Percentiles rank a stretch among this genome's conserved stretches.
phyloP scores from a whole-genome alignment of 2,888 invertebrate genomes.

The Allacma fusca region DNA sequence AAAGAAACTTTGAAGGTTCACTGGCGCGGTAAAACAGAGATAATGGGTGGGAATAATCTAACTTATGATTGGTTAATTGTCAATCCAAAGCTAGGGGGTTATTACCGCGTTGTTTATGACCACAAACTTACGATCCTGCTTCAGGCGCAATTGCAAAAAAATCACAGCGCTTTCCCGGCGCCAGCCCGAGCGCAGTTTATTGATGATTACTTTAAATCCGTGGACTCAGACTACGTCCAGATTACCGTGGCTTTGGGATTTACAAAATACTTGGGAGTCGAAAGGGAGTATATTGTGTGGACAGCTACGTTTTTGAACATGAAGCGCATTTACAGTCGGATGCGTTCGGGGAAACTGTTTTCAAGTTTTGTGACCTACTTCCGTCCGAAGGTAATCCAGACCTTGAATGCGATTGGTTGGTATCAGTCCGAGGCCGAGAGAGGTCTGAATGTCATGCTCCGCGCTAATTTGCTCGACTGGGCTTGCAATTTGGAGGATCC shows the following conservation, averaged over 20 bases:
- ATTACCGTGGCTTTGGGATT: conserved; percentile 40
- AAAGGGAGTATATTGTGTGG: conserved; percentile 48
- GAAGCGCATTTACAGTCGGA: conserved; percentile 31
- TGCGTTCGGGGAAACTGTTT: neutral
- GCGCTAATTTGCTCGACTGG: conserved; percentile 50
- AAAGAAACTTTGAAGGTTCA: neutral
- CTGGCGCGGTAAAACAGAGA: neutral
- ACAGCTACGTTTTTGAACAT: conserved; percentile 41
- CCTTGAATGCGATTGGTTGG: conserved; percentile 46
- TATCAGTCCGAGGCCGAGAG: conserved; percentile 37
- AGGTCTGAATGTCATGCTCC: conserved; percentile 46
- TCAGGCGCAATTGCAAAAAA: conserved; percentile 37
- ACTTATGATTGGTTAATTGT: conserved; percentile 46
- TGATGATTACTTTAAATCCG: conserved; percentile 54
- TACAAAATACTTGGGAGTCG: conserved; percentile 39
- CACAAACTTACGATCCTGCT: conserved; percentile 39
- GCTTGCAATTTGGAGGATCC: conserved; percentile 45
- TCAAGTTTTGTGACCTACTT: conserved; percentile 38
- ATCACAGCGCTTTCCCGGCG: conserved; percentile 42
- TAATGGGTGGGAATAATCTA: neutral
- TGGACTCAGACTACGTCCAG: conserved; percentile 39
- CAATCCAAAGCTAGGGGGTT: conserved; percentile 48
- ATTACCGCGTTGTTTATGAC: conserved; percentile 55
- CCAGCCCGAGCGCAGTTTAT: conserved; percentile 47
- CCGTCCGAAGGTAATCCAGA: conserved; percentile 36